Base-by-base conservation (phyloP, 1,140 invertebrate species). In the Trichoplusia ni region DNA sequence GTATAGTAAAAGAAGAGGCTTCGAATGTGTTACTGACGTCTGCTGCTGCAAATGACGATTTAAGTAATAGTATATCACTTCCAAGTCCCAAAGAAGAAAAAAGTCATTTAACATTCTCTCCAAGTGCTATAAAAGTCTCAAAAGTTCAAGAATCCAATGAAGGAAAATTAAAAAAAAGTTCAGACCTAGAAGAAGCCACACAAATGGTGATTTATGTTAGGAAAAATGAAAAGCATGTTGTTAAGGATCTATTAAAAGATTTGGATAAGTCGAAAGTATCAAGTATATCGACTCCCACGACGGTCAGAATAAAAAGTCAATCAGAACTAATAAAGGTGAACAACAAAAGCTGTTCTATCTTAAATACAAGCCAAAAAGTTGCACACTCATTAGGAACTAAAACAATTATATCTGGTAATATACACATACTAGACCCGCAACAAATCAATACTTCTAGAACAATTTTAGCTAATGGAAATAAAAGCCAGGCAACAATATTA, bases 21-120 rank as follows among this genome's bases (percentile, higher is more conserved):
- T 90, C 90, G 5, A 89, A 91, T 68, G 62, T 90, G 38, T 71
- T 91, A 35, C 76, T 91, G 31, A 91, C 89, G 35, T 91, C 90
- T n/a, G 82, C 76, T 19, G 79, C 89, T 6, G 81, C 76, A 14
- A 81, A 86, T 78, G 71, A 74, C 64, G 81, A 82, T 59, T 72
- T 79, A 4, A 82, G 76, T 44, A 90, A 59, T 66, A 91, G 69
- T 76, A 79, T 75, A 59, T 91, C 79, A 51, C 81, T 83, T 65
- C 88, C 82, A 46, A 92, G 81, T 83, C 91, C 84, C 53, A 91
- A 79, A 61, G 91, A 90, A 80, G 92, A 91, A 81, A 94, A 93
- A 66, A 94, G 93, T 56, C 93, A 94, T 75, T 84, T 94, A 77
- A 93, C 93, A 19, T 94, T 94, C 71, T 94, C 94, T 16, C 93